Evolutionary conservation across 1,140 invertebrate genomes (phyloP).

Genomic region (Lepidostoma basale): DNA sequence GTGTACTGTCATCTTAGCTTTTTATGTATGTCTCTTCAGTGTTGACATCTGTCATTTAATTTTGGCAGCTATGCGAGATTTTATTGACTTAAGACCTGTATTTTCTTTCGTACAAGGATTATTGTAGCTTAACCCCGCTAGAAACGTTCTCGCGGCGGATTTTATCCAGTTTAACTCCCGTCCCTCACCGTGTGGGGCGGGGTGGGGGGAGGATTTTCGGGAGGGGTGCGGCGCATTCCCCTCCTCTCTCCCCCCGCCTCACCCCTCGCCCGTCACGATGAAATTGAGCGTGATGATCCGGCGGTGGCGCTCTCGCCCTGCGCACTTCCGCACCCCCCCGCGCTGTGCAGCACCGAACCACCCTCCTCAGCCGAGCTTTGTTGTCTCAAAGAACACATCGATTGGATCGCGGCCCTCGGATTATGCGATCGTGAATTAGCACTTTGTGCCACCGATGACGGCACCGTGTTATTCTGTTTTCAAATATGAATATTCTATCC

Average conservation of each 20-base stretch:
- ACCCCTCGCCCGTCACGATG: conserved; percentile 13
- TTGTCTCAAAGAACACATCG: conserved; percentile 19
- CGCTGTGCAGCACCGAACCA: not conserved
- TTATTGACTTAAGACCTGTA: not conserved
- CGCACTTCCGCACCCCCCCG: not conserved
- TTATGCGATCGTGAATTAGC: not conserved
- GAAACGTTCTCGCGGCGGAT: conserved; percentile 13
- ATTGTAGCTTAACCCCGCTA: conserved; percentile 6
- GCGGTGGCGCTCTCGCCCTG: conserved; percentile 17
- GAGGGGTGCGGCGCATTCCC: not conserved
- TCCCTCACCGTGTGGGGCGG: not conserved
- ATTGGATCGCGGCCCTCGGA: not conserved
- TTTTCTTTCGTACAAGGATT: conserved; percentile 4
- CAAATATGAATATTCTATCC: too few relatives aligned
- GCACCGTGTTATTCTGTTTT: too few relatives aligned
- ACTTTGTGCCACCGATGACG: too few relatives aligned
- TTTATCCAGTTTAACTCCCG: conserved; percentile 12
- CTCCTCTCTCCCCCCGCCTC: not conserved
- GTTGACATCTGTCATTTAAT: too few relatives aligned
- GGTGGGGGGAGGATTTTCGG: not conserved
- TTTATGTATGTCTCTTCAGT: too few relatives aligned
- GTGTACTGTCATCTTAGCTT: too few relatives aligned
- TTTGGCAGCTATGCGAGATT: too few relatives aligned
- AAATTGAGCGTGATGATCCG: conserved; percentile 45
- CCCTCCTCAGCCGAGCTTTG: conserved; percentile 6